phyloP scores from a whole-genome alignment of 1,140 invertebrate species.

The Aphelinus certus region DNA sequence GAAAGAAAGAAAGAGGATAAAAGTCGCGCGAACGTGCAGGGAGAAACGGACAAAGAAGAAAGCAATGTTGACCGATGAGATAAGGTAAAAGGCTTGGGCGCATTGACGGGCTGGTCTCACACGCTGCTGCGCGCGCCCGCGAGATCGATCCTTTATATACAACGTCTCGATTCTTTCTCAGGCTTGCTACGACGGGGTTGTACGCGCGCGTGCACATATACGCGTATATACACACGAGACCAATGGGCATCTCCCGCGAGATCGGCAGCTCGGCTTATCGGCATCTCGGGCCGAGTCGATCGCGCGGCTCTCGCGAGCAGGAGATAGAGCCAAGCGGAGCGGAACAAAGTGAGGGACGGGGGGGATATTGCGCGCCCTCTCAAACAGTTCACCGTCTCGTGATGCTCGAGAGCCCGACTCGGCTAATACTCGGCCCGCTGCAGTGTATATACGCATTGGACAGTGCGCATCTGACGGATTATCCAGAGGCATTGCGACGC shows the following conservation, averaged over 20 bases:
- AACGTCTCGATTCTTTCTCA: constrained; percentile 24
- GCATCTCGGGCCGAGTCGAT: constrained; percentile 1
- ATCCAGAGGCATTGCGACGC: constrained; percentile 42
- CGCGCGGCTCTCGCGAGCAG: not conserved
- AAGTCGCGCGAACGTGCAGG: no score
- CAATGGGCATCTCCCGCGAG: not conserved
- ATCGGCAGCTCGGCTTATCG: constrained; percentile 17
- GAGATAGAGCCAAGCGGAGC: not conserved
- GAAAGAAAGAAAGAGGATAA: not conserved
- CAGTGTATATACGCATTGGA: constrained; percentile 36
- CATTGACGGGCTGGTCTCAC: not conserved
- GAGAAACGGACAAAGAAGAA: constrained; percentile 15
- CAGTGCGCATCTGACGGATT: constrained; percentile 53
- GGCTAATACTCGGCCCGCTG: no score
- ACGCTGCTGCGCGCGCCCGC: not conserved
- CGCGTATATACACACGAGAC: no score
- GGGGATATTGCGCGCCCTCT: no score
- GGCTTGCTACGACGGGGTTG: no score
- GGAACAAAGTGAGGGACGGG: no score
- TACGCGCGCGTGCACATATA: no score
- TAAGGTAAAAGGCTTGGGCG: not conserved
- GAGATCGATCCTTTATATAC: constrained; percentile 26
- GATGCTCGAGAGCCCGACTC: no score
- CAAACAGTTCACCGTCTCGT: no score
- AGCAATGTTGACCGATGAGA: not conserved